Base-by-base conservation (phyloP, 1,140 invertebrate genomes). In the Sycobia sp. region DNA sequence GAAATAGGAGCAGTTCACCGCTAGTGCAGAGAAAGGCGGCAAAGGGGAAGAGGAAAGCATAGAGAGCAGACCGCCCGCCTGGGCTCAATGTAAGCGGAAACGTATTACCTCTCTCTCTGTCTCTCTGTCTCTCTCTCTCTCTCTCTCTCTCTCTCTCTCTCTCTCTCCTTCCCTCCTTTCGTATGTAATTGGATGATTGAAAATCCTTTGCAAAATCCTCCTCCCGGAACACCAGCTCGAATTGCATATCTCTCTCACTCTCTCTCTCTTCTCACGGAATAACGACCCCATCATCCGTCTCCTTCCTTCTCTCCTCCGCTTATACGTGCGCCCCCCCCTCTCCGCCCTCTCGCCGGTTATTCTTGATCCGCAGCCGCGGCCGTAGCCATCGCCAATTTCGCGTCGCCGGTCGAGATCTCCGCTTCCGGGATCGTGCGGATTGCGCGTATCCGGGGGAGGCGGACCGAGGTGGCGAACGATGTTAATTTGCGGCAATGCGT, bases 111-210 rank as follows among this genome's bases (percentile, higher is more conserved):
- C 51, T 18, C 23, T 29, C 38, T 27, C 39, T 55, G 11, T 43
- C 20, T 41, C 14, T 34, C 38, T n/a, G n/a, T n/a, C 36, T 54
- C 51, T 18, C 23, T 29, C 38, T 27, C 39, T 55, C n/a, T 43
- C 20, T 41, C 14, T 34, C 36, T 54, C 51, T 18, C 23, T 29
- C 38, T 27, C 39, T 55, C n/a, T 43, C 20, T 41, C 14, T 34
- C 38, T n/a, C n/a, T n/a, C n/a, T n/a, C n/a, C n/a, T n/a, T n/a
- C n/a, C n/a, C n/a, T n/a, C n/a, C n/a, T n/a, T n/a, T n/a, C 13
- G 2, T 25, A 29, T 47, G 41, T 63, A 56, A 63, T 53, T 49
- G 25, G 61, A 63, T 63, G 39, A 57, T 63, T 63, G 54, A 63
- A 63, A 57, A 63, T 63, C 46, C 44, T 62, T 62, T 49, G 47